Conservation (phyloP, 2,797 vertebrate species). For the Smutsia temminckii region DNA sequence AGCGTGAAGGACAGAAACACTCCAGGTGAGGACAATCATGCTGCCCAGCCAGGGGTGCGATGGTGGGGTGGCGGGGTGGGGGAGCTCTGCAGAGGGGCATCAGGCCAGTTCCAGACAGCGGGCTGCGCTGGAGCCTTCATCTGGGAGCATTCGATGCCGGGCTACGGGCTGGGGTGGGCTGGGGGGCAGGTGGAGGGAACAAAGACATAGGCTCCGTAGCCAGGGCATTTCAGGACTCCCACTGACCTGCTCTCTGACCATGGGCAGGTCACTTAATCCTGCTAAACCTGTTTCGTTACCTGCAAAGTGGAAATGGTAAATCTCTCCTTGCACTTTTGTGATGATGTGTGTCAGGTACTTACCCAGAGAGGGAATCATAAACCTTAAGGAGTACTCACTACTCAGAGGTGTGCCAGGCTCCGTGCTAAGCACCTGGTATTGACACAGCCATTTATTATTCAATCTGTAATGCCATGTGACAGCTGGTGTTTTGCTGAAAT, state of each 20-base stretch:
- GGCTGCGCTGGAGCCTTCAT: neutral
- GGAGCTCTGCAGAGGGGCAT: neutral
- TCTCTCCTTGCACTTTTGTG: neutral
- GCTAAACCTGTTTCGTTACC: neutral
- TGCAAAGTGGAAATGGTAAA: neutral
- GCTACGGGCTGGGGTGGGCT: accelerated
- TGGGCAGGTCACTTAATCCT: neutral
- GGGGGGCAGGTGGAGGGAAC: neutral
- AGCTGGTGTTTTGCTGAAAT: slow-evolving; percentile 60
- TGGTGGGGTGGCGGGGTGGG: neutral
- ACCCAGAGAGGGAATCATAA: neutral
- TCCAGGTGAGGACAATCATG: slow-evolving; percentile 81
- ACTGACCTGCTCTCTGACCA: neutral
- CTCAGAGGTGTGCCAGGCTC: neutral
- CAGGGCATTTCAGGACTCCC: accelerated
- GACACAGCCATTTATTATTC: neutral
- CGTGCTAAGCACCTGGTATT: neutral
- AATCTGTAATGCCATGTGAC: neutral
- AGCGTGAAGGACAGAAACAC: slow-evolving; percentile 72
- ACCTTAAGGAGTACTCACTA: accelerated
- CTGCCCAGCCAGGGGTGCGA: neutral
- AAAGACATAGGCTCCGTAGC: too few relatives aligned
- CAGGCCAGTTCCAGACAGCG: neutral
- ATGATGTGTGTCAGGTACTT: neutral
- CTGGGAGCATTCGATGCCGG: accelerated